Evolutionary conservation across 2,113 vertebrate species (phyloP), one percentile per base, ranked within the genome.

Genomic region (Anhinga rufa): DNA sequence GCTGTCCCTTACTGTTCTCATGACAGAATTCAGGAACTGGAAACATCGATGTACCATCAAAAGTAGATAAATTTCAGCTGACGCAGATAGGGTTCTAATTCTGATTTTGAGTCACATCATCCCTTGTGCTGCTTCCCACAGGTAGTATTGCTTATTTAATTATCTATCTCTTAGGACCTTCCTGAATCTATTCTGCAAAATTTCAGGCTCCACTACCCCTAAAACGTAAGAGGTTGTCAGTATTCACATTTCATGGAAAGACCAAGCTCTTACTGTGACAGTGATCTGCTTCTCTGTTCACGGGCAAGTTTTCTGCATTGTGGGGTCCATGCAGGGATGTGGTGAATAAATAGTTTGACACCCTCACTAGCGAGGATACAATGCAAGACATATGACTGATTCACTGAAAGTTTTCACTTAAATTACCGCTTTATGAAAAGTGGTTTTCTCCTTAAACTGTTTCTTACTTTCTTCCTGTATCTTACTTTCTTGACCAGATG

Each of bases 131-230:
- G 34, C 81, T 86, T 83, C 64, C 76, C 76, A 49, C 21, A 71
- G 29, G 46, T 82, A 48, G 8, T 24, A 34, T 36, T 68, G 55
- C 18, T 66, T 49, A 62, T 46, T 85, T 13, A 86, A 69, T 79
- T 74, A 48, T 15, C 44, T 76, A 1, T 79, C 25, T 64, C 34
- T 55, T 22, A 72, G 34, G 66, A n/a, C 66, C 21, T 76, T 26
- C 18, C 44, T 25, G 40, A 76, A 55, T 86, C 25, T 75, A 7
- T 36, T 44, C 51, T 44, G 36, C 20, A 62, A 40, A 85, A 31
- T 29, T 61, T 57, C 0, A 0, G 20, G 14, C 22, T 76, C 66
- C 46, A 1, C 31, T 46, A 5, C 8, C 4, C 17, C 31, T 16
- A 5, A 31, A 86, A 88, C 91, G 66, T 19, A 70, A 57, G 61